Evolutionary conservation across 1,140 invertebrate species (phyloP).

Genomic region (Onthophagus taurus): DNA sequence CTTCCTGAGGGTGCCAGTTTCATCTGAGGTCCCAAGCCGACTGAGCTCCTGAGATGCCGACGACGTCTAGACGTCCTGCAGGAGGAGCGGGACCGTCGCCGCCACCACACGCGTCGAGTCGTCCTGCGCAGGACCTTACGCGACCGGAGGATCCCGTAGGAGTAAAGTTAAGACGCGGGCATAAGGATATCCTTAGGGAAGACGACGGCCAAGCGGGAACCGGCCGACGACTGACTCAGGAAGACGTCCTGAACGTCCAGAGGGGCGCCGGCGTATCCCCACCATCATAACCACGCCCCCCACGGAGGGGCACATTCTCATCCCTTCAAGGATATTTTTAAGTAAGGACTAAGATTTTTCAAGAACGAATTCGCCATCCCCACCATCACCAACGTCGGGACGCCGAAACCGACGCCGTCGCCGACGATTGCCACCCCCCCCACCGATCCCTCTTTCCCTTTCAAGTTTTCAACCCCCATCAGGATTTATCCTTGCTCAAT

Average conservation of each 20-base stretch:
- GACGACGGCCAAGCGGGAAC: conserved; percentile 33
- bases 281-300: conserved; percentile 31
- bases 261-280: conserved; percentile 31
- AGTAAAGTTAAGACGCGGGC: conserved; percentile 35
- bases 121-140: conserved; percentile 30
- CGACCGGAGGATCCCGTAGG: conserved; percentile 34
- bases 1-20: conserved; percentile 7
- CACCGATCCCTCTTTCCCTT: conserved; percentile 2
- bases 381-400: conserved; percentile 1
- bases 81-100: no score
- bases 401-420: background rate
- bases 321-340: conserved; percentile 39
- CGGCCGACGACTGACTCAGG: conserved; percentile 37
- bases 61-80: conserved; percentile 21
- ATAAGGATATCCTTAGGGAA: conserved; percentile 35
- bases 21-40: conserved; percentile 8
- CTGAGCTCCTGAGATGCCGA: conserved; percentile 2
- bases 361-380: conserved; percentile 10
- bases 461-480: background rate
- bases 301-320: conserved; percentile 26
- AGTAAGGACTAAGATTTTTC: conserved; percentile 37
- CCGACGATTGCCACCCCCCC: background rate
- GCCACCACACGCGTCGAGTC: no score
- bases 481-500: background rate
- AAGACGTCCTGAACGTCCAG: conserved; percentile 35